Evolutionary conservation across 2,797 vertebrate genomes (phyloP), one percentile per base, ranked within the genome.

Genomic region (Anguilla anguilla): DNA sequence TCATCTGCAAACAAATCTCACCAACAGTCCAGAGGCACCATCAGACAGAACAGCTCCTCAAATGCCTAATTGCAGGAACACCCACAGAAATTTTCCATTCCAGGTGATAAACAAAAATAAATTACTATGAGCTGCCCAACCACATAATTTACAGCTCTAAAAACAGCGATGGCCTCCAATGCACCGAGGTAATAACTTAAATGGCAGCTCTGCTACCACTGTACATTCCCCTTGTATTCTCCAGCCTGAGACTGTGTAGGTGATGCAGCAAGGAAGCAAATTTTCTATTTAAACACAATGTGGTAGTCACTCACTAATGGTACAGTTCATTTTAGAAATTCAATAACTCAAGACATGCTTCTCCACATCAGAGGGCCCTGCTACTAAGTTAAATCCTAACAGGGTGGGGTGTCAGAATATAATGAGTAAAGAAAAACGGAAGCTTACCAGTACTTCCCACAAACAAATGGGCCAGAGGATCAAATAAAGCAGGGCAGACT

Each of bases 31-130:
- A 39, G 43, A 25, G 43, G 9, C 19, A 25, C 79, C 46, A 17
- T 39, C 35, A 77, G 43, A n/a, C 22, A 46, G 79, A 9, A 82
- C 7, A 51, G 79, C 79, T 82, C 19, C n/a, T 82, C 79, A 51
- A 51, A 51, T 9, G 43, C 79, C 46, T 82, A 82, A 82, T 51
- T 82, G 79, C 79, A 82, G 79, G 46, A 82, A 82, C 79, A 51
- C 79, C 79, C 79, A 51, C 79, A 82, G 79, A 82, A 51, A 82
- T 51, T 82, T 82, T 82, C 79, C 46, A 51, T 82, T 82, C 43
- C 46, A n/a, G 46, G 79, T 82, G 79, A 82, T 82, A 82, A 82
- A 82, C 79, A 82, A 82, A 46, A 46, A 82, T 82, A 82, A 82
- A 82, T 82, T 51, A 82, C 43, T 81, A 31, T 43, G 43, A 51